Percentiles rank a stretch among this genome's conserved stretches.
Conservation (phyloP, 2,888 invertebrate genomes). For the Pyrrhia umbra region DNA sequence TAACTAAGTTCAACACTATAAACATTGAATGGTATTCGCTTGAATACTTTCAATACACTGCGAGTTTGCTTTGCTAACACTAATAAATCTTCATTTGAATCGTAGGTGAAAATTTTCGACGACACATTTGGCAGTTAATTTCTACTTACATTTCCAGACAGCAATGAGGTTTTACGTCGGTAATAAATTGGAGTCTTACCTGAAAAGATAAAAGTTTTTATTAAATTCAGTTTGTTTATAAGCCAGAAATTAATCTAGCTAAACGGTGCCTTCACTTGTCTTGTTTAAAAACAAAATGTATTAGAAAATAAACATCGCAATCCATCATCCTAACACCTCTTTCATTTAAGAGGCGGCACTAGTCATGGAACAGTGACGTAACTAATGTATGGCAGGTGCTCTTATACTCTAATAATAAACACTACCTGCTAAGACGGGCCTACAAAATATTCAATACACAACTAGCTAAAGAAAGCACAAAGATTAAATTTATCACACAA, state of each 20-base stretch:
- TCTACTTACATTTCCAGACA: slow-evolving; percentile 39
- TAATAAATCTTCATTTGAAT: slow-evolving; percentile 12
- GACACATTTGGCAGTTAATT: neutral
- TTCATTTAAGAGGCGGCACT: slow-evolving; percentile 28
- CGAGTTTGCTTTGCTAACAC: slow-evolving; percentile 1
- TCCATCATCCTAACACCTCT: slow-evolving; percentile 27
- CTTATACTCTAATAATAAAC: slow-evolving; percentile 33
- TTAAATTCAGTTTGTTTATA: slow-evolving; percentile 1
- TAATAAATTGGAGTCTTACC: slow-evolving; percentile 62
- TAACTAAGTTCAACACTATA: slow-evolving; percentile 26
- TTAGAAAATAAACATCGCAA: slow-evolving; percentile 20
- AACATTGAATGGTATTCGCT: slow-evolving; percentile 29
- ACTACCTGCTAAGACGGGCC: slow-evolving; percentile 14
- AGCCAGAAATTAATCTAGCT: neutral
- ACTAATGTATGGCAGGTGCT: slow-evolving; percentile 42
- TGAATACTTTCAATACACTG: slow-evolving; percentile 7
- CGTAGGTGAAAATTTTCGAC: neutral
- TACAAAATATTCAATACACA: slow-evolving; percentile 18
- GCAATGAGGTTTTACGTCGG: neutral
- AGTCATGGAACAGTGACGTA: slow-evolving; percentile 25
- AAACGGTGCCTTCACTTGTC: neutral
- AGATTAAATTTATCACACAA: slow-evolving; percentile 16
- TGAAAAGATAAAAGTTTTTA: slow-evolving; percentile 58
- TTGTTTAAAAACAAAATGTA: slow-evolving; percentile 5
- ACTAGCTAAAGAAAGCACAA: slow-evolving; percentile 11